A percentile compares a stretch with the other conserved stretches of the same genome.
Conservation (phyloP, 2,113 vertebrate species). For the Suncus etruscus region DNA sequence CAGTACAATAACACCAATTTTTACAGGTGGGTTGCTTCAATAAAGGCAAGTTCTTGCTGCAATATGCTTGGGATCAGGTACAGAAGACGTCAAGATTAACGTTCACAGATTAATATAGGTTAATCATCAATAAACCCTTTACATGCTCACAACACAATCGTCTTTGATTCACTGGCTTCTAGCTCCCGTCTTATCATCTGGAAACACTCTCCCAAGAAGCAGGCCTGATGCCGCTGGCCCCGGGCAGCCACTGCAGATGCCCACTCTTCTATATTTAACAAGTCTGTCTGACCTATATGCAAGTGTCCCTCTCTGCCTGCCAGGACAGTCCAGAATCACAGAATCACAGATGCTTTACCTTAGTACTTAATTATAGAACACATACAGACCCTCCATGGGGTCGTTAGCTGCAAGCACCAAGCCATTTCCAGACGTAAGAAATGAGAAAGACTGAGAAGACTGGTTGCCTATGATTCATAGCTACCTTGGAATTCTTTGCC, state of each 20-base stretch:
- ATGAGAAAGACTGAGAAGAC: conserved; percentile 54
- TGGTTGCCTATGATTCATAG: conserved; percentile 31
- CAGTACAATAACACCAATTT: conserved; percentile 61
- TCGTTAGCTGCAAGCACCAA: conserved; percentile 47
- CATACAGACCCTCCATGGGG: conserved; percentile 40
- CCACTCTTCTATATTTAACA: conserved; percentile 66
- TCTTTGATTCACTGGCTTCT: conserved; percentile 51
- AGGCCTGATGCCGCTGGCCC: conserved; percentile 38
- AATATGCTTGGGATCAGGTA: conserved; percentile 45
- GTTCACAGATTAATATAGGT: conserved; percentile 40
- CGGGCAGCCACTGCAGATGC: conserved; percentile 65
- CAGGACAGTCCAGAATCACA: conserved; percentile 66
- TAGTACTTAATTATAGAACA: conserved; percentile 72
- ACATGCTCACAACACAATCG: neutral
- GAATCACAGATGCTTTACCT: conserved; percentile 58
- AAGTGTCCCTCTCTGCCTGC: conserved; percentile 44
- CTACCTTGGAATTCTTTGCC: conserved; percentile 58
- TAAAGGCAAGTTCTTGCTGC: conserved; percentile 65
- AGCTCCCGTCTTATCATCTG: conserved; percentile 43
- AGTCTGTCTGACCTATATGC: conserved; percentile 72
- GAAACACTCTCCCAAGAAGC: conserved; percentile 59
- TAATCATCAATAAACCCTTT: conserved; percentile 54
- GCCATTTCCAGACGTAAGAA: conserved; percentile 50
- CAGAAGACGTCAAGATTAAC: conserved; percentile 66
- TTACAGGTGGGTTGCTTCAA: conserved; percentile 82